These are phyloP conservation scores for Anhinga rufa DNA, from an alignment of 2,113 vertebrate species.

Conservation along the genomic window DNA sequence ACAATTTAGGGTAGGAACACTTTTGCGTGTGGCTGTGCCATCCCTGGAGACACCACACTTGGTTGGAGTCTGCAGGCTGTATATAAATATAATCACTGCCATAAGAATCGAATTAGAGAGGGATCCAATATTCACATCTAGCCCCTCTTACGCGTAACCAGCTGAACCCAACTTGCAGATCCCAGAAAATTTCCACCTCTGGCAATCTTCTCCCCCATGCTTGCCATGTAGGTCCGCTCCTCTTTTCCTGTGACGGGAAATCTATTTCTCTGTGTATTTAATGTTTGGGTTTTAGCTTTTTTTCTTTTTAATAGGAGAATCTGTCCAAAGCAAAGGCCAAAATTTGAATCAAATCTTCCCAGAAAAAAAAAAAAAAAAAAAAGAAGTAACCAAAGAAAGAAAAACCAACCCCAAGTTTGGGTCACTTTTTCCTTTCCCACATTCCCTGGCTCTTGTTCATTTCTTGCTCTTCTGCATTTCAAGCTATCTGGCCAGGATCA, in stretches of 20 bases:
- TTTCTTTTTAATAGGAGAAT: constrained; percentile 11
- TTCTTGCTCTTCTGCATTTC: constrained; percentile 38
- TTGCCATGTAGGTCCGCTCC: constrained; percentile 24
- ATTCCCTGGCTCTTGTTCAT: constrained; percentile 24
- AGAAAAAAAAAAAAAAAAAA: background rate
- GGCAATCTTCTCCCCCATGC: background rate
- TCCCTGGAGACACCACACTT: constrained; percentile 52
- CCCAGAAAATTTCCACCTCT: constrained; percentile 56
- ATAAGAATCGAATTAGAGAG: constrained; percentile 59
- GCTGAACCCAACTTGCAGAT: constrained; percentile 40
- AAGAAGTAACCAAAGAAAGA: background rate
- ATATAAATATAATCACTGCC: constrained; percentile 58
- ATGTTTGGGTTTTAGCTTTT: background rate
- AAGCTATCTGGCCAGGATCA: constrained; percentile 8
- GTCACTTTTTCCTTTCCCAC: constrained; percentile 48
- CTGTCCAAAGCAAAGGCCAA: constrained; percentile 6
- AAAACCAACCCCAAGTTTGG: background rate
- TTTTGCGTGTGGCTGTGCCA: constrained; percentile 57
- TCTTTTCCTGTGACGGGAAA: constrained; percentile 50
- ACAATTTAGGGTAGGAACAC: constrained; percentile 47
- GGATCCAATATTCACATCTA: constrained; percentile 53
- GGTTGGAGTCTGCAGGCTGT: constrained; percentile 53
- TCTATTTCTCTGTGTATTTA: constrained; percentile 27
- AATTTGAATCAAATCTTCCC: constrained; percentile 18
- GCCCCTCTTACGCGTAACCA: constrained; percentile 25